Base-by-base conservation (phyloP, 2,797 vertebrate genomes). In the Balearica regulorum region DNA sequence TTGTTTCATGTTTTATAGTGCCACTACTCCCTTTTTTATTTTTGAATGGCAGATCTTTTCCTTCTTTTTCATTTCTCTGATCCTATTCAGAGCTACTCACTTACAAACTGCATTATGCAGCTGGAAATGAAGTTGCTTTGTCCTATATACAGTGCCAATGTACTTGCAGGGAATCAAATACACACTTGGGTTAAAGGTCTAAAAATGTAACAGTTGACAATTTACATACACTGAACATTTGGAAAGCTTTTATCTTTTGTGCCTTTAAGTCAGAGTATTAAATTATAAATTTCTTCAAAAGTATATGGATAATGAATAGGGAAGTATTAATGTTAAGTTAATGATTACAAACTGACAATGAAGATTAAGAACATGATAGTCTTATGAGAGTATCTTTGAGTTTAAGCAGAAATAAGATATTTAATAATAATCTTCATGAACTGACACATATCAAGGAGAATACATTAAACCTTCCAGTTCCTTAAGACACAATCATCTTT, bases 311-410 rank as follows among this genome's bases (percentile, higher is more conserved):
- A 94, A 84, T 58, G 43, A 77, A 77, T n/a, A 85, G 5, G 16
- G 37, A 91, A 92, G 26, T 57, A 83, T 87, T 95, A 86, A 85
- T 79, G n/a, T 93, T 83, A 88, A 58, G 28, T 35, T 95, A 92
- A 94, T 78, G 19, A 76, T 80, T 94, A 84, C 55, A 94, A 96
- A 57, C 18, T 70, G 65, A 79, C n/a, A 82, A 43, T 48, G 29
- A 95, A 91, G 24, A 53, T 76, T 69, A 93, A 73, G 60, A 95
- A 93, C 31, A 39, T 53, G 33, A 48, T 25, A 48, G 35, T 58
- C 25, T 85, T 79, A 28, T 44, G 22, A 65, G 31, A 84, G 19
- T 70, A 46, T 46, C 53, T 62, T 41, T 86, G 58, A 89, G 19
- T 24, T 89, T 86, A 72, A 86, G 76, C 20, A 91, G 41, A 41